Base-by-base conservation (phyloP, 2,888 invertebrate species). In the Yponomeuta malinellus region DNA sequence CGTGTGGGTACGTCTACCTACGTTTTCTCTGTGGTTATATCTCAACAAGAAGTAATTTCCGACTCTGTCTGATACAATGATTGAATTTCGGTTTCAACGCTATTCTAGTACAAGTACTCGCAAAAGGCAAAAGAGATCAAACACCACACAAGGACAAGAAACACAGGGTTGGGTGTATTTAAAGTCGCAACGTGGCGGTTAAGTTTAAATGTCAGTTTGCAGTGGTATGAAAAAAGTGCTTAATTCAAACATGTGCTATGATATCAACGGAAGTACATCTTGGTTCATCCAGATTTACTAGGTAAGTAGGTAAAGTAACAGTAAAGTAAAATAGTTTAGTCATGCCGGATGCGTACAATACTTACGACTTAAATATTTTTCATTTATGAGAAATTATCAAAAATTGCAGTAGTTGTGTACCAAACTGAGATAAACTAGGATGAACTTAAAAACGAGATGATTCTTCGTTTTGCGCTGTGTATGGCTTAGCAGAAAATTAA, bases 111-210 rank as follows among this genome's bases (percentile, higher is more conserved):
- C 23, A 52, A 52, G 2, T 52, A 52, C 52, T 10, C 8, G 8
- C 2, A 52, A 52, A 52, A 8, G 4, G 12, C 10, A 52, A 52
- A 52, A 52, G 10, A 0, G 52, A 52, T 9, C 10, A 52, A 12
- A 72, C 73, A 73, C 72, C 71, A 74, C 73, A 75, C 73, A 76
- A 71, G 71, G 71, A 73, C 71, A 63, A 69, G 71, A 67, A 71
- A 72, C 69, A 72, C 72, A 73, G 75, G 73, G 70, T 75, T 78
- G 75, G 4, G 75, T 75, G 76, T 81, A 87, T 87, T 88, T 85
- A 85, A 77, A 76, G 78, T 76, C 75, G 77, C 79, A 81, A 78
- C 78, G 80, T 79, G 80, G 77, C 79, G 81, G 84, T 86, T 88
- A 81, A 87, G 4, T 37, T 37, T 37, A 37, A 89, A 89, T 90